phyloP scores from a whole-genome alignment of 2,888 invertebrate species.

The Cheilosia vernalis region DNA sequence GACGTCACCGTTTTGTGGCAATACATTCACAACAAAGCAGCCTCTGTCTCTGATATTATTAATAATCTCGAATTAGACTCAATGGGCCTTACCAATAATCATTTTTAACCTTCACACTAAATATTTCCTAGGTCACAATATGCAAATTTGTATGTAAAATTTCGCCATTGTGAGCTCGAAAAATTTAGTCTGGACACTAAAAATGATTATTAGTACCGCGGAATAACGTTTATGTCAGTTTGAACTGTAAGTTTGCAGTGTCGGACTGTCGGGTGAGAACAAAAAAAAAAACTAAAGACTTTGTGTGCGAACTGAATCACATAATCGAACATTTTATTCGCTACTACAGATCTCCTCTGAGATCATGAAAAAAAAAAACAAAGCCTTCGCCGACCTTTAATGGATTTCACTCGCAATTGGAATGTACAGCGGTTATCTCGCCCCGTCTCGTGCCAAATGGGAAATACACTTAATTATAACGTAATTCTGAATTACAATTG shows the following conservation, averaged over 20 bases:
- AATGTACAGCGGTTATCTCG: conserved; percentile 25
- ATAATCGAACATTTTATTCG: conserved; percentile 25
- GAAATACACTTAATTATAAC: conserved; percentile 30
- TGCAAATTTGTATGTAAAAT: no score
- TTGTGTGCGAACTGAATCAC: conserved; percentile 49
- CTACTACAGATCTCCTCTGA: conserved; percentile 4
- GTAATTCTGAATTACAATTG: conserved; percentile 66
- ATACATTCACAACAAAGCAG: no score
- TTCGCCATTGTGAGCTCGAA: no score
- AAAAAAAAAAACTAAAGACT: conserved; percentile 52
- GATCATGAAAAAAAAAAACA: conserved; percentile 17
- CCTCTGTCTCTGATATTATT: no score
- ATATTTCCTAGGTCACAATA: no score
- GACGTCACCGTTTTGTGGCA: not conserved
- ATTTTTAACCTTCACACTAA: no score
- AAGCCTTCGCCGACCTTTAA: conserved; percentile 25
- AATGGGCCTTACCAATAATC: no score
- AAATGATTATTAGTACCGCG: no score
- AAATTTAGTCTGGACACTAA: no score
- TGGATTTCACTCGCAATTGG: conserved; percentile 19
- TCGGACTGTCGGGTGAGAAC: not conserved
- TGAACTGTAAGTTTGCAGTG: not conserved
- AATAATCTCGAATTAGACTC: no score
- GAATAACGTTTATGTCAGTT: not conserved
- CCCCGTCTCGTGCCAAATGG: conserved; percentile 28